Base-by-base conservation (phyloP, 2,797 vertebrate species). In the Aulostomus chinensis region DNA sequence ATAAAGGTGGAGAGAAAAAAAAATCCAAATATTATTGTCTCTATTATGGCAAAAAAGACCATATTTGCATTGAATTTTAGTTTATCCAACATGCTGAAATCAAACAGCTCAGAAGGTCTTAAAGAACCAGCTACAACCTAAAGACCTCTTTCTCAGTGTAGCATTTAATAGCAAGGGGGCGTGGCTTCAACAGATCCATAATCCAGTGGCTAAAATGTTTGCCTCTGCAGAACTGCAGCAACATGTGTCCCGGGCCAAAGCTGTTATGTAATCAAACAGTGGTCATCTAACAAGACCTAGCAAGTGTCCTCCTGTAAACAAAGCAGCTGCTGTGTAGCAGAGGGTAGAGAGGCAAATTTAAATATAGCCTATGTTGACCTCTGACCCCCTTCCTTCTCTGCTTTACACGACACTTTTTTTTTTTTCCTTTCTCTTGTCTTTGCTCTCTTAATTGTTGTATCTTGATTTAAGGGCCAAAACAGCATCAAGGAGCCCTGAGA, bases 331-430 rank as follows among this genome's bases (percentile, higher is more conserved):
- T 50, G 65, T 68, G 65, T 56, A 68, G 34, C 60, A 73, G 56
- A 45, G 43, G 36, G 46, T 39, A 4, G 13, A 48, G 47, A 24
- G 70, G 59, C 60, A 40, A 11, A 36, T 62, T 70, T 85, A 83
- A 77, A 78, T 76, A 71, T 81, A 83, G 52, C 55, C 32, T 12
- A 4, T 8, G 14, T 5, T 66, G 48, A 76, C 77, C 74, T 57
- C 49, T 68, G 68, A n/a, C 29, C 50, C 51, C 41, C 35, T 52
- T 72, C 69, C n/a, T 29, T 58, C 35, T 55, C 22, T 7, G 16
- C 24, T 54, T 43, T 31, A 40, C 24, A 48, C 29, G 12, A 22
- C 17, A 26, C 30, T 14, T 3, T n/a, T 22, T 9, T 25, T 12
- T 22, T 39, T 39, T 39, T n/a, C n/a, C 24, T 2, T 4, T 24